Percentiles rank a stretch among this genome's conserved stretches.
Conservation (phyloP, 2,113 vertebrate species). For the Notiomystis cincta region DNA sequence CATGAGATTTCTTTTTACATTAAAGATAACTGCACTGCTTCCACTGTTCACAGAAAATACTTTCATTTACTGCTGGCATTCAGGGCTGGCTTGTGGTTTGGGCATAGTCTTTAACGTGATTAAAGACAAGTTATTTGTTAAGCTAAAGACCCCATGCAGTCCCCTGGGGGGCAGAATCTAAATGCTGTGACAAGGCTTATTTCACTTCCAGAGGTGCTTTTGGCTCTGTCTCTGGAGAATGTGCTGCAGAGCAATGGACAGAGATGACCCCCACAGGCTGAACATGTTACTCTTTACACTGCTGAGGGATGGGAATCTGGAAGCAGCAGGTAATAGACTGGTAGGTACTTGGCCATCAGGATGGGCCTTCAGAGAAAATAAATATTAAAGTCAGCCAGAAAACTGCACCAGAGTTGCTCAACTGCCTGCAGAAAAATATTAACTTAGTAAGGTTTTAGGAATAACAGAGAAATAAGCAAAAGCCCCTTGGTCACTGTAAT, state of each 20-base stretch:
- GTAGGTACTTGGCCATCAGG: neutral
- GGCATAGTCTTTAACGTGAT: neutral
- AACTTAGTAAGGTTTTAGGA: neutral
- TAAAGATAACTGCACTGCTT: neutral
- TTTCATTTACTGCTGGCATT: neutral
- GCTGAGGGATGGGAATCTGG: neutral
- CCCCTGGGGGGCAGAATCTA: neutral
- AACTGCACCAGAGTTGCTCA: neutral
- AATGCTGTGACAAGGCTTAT: neutral
- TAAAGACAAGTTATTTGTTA: neutral
- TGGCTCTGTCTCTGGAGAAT: neutral
- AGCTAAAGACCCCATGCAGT: neutral
- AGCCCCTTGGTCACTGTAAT: neutral
- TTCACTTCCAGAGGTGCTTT: neutral
- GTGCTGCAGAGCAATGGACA: neutral
- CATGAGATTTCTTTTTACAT: neutral
- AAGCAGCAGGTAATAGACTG: neutral
- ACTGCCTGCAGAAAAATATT: neutral
- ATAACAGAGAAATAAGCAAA: neutral
- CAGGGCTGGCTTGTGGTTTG: neutral
- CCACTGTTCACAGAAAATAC: neutral
- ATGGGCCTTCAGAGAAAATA: neutral
- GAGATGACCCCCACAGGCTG: neutral
- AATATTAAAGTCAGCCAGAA: neutral
- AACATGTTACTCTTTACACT: neutral